Evolutionary conservation across 2,888 invertebrate species (phyloP), one percentile per base, ranked within the genome.

Genomic region (Ectemnius lituratus): DNA sequence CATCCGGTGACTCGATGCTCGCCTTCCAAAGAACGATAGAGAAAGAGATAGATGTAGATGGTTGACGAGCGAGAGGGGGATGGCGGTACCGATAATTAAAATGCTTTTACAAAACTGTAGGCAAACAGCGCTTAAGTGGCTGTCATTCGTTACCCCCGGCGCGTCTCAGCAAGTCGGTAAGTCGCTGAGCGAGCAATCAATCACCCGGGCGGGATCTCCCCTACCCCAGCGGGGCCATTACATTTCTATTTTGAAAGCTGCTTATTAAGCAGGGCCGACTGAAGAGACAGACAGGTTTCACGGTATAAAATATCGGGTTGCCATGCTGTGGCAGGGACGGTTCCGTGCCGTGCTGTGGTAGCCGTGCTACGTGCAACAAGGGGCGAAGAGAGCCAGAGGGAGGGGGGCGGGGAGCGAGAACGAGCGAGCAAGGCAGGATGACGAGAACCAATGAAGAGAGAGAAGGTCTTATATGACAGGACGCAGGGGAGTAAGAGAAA

Each of bases 231-330:
- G 79, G 75, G 76, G 76, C 90, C 90, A 90, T 90, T 90, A 90
- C 90, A 89, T 90, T 90, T 90, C 90, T 90, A 90, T 90, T 90
- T 90, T 90, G 90, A 90, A 90, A 90, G 91, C 90, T 89, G 90
- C 90, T 90, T 90, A 90, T 90, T 90, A 90, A 90, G 90, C 90
- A 86, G 85, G 87, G 86, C 88, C 87, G 87, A 86, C 86, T 73
- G 84, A 85, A 84, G 86, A 89, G 90, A 90, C 88, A 87, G 90
- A 88, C 90, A 90, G 90, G 89, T 90, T 90, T 90, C 89, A 90
- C 90, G 89, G 88, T 89, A 90, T 89, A 89, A 90, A 90, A 89
- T 90, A 90, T 90, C 89, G 89, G 88, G 88, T 89, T 89, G 90
- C 88, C 84, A 87, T 81, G 85, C 52, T 52, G 75, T 76, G 84